Base-by-base conservation (phyloP, 1,140 invertebrate species). In the Hermatobates lingyangjiaoensis region DNA sequence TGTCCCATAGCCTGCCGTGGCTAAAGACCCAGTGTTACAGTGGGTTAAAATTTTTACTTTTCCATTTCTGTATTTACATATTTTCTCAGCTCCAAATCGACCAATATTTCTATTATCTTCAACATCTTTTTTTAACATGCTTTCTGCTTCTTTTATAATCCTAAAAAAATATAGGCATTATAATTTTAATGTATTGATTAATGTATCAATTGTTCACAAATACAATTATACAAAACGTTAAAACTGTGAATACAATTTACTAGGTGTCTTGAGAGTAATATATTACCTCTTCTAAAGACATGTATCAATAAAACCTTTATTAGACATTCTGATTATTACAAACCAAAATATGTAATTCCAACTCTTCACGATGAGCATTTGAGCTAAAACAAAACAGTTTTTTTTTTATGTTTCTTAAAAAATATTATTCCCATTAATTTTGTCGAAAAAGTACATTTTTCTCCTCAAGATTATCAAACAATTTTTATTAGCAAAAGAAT, bases 1-100 rank as follows among this genome's bases (percentile, higher is more conserved):
- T 26, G 95, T 99, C 2, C 95, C 95, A 70, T 94, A 97, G 7
- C 87, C 92, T 53, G 87, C 87, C 25, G 95, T 98, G 1, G 95
- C 95, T 55, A 99, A 70, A 5, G 89, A 91, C 0, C 95, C 95
- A 12, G 95, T 98, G 66, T 98, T 98, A 63, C 95, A 99, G 64
- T 97, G 92, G 2, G 95, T 98, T 1, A 99, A 66, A 14, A 98
- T 69, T 7, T 57, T 56, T 25, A 60, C 51, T 23, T 58, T 54
- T 3, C 55, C 45, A 26, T 49, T 45, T 52, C 27, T 47, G 0
- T 71, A 67, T 40, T 69, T 59, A 3, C 88, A 59, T 59, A 96
- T 88, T 56, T 81, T 73, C 50, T 79, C 71, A 27, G 84, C 83
- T 45, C 92, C 91, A 71, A 74, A 71, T 54, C 78, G 68, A 42